Evolutionary conservation across 2,797 vertebrate genomes (phyloP).

Genomic region (Champsocephalus esox): DNA sequence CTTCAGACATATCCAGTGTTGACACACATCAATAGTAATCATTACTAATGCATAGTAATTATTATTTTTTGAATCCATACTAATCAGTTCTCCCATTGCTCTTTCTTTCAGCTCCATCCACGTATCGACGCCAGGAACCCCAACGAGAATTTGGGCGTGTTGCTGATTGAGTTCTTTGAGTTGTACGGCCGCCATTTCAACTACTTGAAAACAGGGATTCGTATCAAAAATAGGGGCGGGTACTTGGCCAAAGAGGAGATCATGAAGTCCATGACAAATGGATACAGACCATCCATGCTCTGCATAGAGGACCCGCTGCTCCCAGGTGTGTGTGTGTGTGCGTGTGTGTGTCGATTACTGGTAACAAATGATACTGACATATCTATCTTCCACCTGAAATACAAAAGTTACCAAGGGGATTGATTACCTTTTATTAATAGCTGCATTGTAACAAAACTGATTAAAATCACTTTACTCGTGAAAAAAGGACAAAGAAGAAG

Average conservation of each 20-base stretch:
- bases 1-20: neutral
- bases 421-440: neutral
- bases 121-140: conserved; percentile 93
- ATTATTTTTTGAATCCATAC: neutral
- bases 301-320: conserved; percentile 98
- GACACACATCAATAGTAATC: neutral
- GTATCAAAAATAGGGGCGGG: conserved; percentile 95
- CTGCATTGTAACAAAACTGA: neutral
- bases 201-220: conserved; percentile 98
- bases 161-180: conserved; percentile 99
- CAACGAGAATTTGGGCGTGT: conserved; percentile 94
- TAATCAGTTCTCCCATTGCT: neutral
- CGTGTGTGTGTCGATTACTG: too few species aligned
- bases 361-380: too few species aligned
- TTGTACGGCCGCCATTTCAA: conserved; percentile 99
- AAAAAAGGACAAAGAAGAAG: too few species aligned
- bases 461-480: neutral
- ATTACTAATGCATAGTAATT: neutral
- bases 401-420: too few species aligned
- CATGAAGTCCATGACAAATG: conserved; percentile 95
- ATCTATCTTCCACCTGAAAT: too few species aligned
- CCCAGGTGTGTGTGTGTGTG: conserved; percentile 83
- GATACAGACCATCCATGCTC: conserved; percentile 95
- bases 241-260: conserved; percentile 98
- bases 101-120: conserved; percentile 90